Evolutionary conservation across 2,888 invertebrate species (phyloP).

Genomic region (Pheosia gnoma): DNA sequence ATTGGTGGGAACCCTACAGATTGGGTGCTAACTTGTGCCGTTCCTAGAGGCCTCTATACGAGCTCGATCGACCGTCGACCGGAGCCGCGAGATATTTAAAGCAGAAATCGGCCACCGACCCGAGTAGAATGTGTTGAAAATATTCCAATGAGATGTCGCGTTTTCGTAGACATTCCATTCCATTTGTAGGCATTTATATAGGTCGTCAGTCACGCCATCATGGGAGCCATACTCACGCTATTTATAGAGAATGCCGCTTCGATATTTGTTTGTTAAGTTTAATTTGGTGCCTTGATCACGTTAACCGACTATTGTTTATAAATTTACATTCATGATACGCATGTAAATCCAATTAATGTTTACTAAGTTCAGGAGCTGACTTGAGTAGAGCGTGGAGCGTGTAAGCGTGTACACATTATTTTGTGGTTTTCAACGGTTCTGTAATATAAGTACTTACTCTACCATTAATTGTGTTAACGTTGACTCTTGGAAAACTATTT

Average conservation of each 20-base stretch:
- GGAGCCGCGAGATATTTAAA: constrained; percentile 31
- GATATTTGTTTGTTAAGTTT: constrained; percentile 26
- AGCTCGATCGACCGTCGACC: constrained; percentile 1
- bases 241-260: constrained; percentile 60
- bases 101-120: constrained; percentile 64
- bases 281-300: constrained; percentile 20
- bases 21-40: too few relatives aligned
- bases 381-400: background rate
- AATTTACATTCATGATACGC: background rate
- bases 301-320: constrained; percentile 8
- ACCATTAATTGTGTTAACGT: too few relatives aligned
- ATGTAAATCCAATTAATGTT: background rate
- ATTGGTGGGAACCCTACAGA: too few relatives aligned
- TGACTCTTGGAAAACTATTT: background rate
- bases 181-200: constrained; percentile 21
- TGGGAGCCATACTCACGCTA: constrained; percentile 33
- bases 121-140: constrained; percentile 36
- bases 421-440: too few relatives aligned
- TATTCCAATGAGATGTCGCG: constrained; percentile 64
- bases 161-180: constrained; percentile 28
- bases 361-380: background rate
- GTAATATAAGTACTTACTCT: too few relatives aligned
- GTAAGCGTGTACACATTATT: background rate
- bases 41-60: too few relatives aligned
- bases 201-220: constrained; percentile 33